Conservation (phyloP, 2,113 vertebrate species). For the Pomatorhinus ruficollis region DNA sequence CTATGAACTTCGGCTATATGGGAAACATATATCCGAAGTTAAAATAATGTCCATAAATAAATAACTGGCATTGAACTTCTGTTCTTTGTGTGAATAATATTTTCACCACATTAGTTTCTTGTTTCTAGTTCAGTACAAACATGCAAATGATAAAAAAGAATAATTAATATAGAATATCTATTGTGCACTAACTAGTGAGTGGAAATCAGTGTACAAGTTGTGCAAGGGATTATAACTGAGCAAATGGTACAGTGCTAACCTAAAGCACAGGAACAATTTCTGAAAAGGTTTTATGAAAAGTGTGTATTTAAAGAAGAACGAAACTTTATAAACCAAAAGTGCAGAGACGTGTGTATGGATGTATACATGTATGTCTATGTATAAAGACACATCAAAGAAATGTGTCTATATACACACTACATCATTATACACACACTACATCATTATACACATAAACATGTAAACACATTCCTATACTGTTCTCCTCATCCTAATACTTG, state of each 20-base stretch:
- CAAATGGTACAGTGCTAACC: not conserved
- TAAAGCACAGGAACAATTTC: not conserved
- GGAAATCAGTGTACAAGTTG: not conserved
- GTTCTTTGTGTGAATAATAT: not conserved
- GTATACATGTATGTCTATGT: not conserved
- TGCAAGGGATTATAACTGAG: not conserved
- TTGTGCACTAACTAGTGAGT: not conserved
- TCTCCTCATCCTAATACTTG: not conserved
- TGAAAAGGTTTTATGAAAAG: not conserved
- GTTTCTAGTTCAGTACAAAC: not conserved
- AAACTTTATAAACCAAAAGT: not conserved
- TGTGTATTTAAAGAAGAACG: not conserved
- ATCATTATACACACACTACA: not conserved
- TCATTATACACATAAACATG: not conserved
- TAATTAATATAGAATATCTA: not conserved
- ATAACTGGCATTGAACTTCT: not conserved
- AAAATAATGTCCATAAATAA: not conserved
- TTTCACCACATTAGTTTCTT: not conserved
- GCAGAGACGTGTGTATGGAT: accelerated
- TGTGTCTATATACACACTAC: not conserved
- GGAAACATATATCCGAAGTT: not conserved
- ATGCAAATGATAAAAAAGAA: not conserved
- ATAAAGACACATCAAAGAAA: not conserved
- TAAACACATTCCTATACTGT: not conserved
- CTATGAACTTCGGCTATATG: not conserved